Evolutionary conservation across 2,797 vertebrate species (phyloP), one percentile per base, ranked within the genome.

Genomic region (Acrossocheilus fasciatus): DNA sequence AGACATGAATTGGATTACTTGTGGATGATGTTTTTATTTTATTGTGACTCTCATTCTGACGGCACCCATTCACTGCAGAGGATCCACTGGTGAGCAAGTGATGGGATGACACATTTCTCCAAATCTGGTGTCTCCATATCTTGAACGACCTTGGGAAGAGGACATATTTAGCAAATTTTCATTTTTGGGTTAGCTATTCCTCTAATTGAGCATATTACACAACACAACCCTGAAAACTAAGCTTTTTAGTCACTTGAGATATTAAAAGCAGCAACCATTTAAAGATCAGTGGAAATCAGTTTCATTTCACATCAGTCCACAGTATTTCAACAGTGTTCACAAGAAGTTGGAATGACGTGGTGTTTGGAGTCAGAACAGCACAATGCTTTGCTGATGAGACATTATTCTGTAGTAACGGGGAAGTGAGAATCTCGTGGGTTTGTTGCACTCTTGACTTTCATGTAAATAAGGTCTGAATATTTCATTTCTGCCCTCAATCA

Each of bases 381-480:
- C 74, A 82, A 34, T 50, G 2, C 26, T 87, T 78, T 45, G 68
- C 54, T 66, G 57, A 83, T 23, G 7, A 43, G 30, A 50, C 64
- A 2, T 52, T 39, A 8, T 59, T 57, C 18, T 34, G 47, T 66
- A 39, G 41, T 81, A 52, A 77, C 26, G 36, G 76, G 47, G 52
- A 79, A 80, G 52, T 64, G 14, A 47, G 43, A 57, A 43, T 83
- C 43, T 41, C 0, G 18, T 82, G 73, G n/a, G 39, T 43, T 57
- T 59, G 52, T 14, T 62, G 26, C 34, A 41, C 8, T 64, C 57
- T 84, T 87, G 69, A 57, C 81, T 84, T 83, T 83, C 75, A 74
- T 57, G 82, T 76, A 43, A 73, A 74, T 18, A 64, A 36, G 20
- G 75, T 83, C 68, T 74, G 3, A 64, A 66, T 34, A 30, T 20